Percentiles rank a stretch among this genome's conserved stretches.
phyloP scores from a whole-genome alignment of 2,888 invertebrate genomes.

The Drosophila subquinaria region DNA sequence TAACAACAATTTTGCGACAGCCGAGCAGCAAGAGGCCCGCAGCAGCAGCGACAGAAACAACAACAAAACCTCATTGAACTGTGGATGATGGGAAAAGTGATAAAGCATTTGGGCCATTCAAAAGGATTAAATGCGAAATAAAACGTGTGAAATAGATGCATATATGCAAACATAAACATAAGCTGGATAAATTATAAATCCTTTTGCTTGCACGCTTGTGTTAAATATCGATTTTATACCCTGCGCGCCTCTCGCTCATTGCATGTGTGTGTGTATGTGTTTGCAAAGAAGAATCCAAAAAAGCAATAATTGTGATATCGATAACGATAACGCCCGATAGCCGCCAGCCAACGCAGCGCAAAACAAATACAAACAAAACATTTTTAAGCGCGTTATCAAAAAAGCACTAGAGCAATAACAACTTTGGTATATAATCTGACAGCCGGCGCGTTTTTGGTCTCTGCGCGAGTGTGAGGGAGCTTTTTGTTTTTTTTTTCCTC shows the following conservation, averaged over 20 bases:
- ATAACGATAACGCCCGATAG: slow-evolving; percentile 45
- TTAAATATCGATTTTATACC: slow-evolving; percentile 58
- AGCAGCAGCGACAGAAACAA: slow-evolving; percentile 11
- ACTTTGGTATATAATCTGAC: slow-evolving; percentile 22
- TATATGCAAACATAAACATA: slow-evolving; percentile 34
- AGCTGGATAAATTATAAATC: slow-evolving; percentile 24
- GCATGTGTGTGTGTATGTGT: slow-evolving; percentile 6
- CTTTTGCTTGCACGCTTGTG: slow-evolving; percentile 29
- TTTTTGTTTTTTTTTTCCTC: slow-evolving; percentile 10
- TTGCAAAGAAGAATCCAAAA: slow-evolving; percentile 18
- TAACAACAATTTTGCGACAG: slow-evolving; percentile 15
- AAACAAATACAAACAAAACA: slow-evolving; percentile 49
- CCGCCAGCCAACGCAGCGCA: slow-evolving; percentile 18
- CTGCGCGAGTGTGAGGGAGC: slow-evolving; percentile 15
- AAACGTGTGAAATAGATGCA: slow-evolving; percentile 13
- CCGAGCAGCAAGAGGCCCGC: slow-evolving; percentile 6
- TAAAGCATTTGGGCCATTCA: slow-evolving; percentile 8
- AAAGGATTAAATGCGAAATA: slow-evolving; percentile 29
- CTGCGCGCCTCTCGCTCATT: slow-evolving; percentile 46
- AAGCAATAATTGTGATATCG: slow-evolving; percentile 49
- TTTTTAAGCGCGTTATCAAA: slow-evolving; percentile 61
- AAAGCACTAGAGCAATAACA: slow-evolving; percentile 40
- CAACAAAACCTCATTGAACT: slow-evolving; percentile 23
- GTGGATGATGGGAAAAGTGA: slow-evolving; percentile 29
- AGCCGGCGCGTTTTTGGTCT: slow-evolving; percentile 39